These are phyloP conservation scores for Datnioides undecimradiatus DNA, from an alignment of 2,113 vertebrate genomes.

Conservation along the genomic window DNA sequence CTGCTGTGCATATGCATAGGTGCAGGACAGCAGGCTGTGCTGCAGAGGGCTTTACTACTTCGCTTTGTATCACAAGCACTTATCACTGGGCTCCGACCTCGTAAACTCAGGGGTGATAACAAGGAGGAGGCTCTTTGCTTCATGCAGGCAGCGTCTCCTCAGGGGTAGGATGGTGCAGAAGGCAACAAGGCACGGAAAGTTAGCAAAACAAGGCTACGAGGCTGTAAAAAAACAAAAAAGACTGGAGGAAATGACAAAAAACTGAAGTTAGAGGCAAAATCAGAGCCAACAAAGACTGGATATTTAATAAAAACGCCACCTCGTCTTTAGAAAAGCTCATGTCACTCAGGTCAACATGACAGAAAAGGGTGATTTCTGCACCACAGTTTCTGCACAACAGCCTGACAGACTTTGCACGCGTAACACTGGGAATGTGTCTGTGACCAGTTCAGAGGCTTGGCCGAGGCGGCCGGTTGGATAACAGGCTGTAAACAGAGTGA, in stretches of 20 bases:
- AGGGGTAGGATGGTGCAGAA: too few relatives aligned
- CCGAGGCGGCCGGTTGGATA: constrained; percentile 19
- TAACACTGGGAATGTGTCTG: constrained; percentile 11
- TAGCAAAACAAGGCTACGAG: not conserved
- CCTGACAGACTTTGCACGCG: not conserved
- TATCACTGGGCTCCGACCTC: not conserved
- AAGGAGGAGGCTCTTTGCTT: too few relatives aligned
- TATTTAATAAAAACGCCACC: not conserved
- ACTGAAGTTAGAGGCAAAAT: not conserved
- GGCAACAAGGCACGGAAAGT: not conserved
- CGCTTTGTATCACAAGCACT: not conserved
- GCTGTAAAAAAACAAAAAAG: not conserved
- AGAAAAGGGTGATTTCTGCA: too few relatives aligned
- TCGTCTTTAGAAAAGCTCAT: too few relatives aligned
- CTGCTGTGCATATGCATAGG: not conserved
- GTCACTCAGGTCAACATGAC: too few relatives aligned
- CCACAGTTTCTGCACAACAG: too few relatives aligned
- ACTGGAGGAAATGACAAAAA: not conserved
- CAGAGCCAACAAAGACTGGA: not conserved
- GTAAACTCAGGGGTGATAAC: not conserved
- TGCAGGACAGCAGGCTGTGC: not conserved
- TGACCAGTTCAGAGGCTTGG: constrained; percentile 18
- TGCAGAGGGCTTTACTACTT: not conserved
- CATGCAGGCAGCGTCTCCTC: too few relatives aligned
- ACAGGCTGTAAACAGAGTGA: constrained; percentile 37